Conservation (phyloP, 2,888 invertebrate species). For the Cryptocephalus primarius region DNA sequence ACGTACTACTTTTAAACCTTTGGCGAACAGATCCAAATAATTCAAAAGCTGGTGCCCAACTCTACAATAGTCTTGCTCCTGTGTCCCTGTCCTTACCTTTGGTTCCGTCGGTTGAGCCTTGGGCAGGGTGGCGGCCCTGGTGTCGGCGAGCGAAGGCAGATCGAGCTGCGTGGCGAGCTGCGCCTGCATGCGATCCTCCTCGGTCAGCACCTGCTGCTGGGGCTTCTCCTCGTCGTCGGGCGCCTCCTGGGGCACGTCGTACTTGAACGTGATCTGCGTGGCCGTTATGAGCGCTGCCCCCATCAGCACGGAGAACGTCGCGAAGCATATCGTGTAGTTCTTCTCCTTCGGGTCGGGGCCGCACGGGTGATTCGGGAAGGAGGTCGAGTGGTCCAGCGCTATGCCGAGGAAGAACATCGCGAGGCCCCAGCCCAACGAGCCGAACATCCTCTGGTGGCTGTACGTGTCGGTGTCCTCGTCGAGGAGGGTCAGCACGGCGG, state of each 20-base stretch:
- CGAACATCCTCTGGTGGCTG: conserved; percentile 49
- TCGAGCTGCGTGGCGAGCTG: conserved; percentile 75
- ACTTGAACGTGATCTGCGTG: conserved; percentile 71
- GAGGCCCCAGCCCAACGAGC: conserved; percentile 91
- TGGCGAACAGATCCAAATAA: too few species aligned
- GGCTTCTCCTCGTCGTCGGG: conserved; percentile 24
- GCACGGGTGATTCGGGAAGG: conserved; percentile 89
- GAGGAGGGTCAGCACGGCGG: conserved; percentile 78
- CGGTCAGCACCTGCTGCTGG: conserved; percentile 37
- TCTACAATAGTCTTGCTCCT: too few species aligned
- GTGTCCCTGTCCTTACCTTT: conserved; percentile 31
- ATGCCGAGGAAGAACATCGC: conserved; percentile 98
- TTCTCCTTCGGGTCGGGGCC: conserved; percentile 83
- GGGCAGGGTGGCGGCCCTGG: conserved; percentile 43
- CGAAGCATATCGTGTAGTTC: conserved; percentile 98
- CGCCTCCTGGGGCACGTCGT: conserved; percentile 36
- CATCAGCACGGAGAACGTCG: conserved; percentile 95
- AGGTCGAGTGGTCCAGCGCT: conserved; percentile 91
- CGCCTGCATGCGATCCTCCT: conserved; percentile 72
- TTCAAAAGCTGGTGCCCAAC: too few species aligned
- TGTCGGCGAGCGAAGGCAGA: conserved; percentile 63
- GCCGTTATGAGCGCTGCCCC: conserved; percentile 87
- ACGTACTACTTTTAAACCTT: too few species aligned
- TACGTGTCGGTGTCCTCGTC: conserved; percentile 85
- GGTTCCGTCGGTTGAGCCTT: conserved; percentile 32